Base-by-base conservation (phyloP, 2,797 vertebrate species). In the Enteromius paludinosus region DNA sequence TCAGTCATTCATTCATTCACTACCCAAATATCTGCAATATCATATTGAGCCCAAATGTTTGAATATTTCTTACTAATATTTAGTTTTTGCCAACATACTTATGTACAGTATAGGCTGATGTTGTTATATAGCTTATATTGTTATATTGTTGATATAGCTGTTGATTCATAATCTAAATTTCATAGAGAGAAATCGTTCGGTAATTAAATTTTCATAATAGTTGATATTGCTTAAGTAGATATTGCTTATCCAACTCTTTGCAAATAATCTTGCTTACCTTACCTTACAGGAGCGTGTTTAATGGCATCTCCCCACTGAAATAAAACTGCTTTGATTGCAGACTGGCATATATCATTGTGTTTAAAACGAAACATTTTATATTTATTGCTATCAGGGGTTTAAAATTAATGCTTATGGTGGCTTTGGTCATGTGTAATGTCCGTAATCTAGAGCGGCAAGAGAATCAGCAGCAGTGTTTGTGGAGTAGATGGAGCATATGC, bases 401-500 rank as follows among this genome's bases (percentile, higher is more conserved):
- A 72, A 71, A 82, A 68, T 61, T 20, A 47, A 30, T 73, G 35
- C 72, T 78, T 79, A 52, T 82, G 45, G 28, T 73, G 14, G 49
- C 25, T 12, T 11, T 35, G 65, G 68, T 64, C 23, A 59, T 33
- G 65, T 14, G 25, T 79, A 70, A 45, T 79, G 66, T 56, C 30
- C n/a, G 18, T 54, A 38, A 23, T 79, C 28, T 49, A 3, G 8
- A 75, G 59, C 17, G 56, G 79, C n/a, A 11, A 15, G 68, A 43
- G 79, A 79, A 77, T 33, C 61, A 70, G 83, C 84, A 71, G 78
- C 61, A 71, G 76, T 80, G 30, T 52, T 14, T 72, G 30, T 30
- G 11, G 66, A 76, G 75, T 70, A 43, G 79, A 83, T 70, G 41
- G 49, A 87, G 74, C 87, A 83, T 85, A 85, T 86, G 81, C 83